Percentiles rank a stretch among this genome's conserved stretches.
Evolutionary conservation across 2,113 vertebrate species (phyloP).

Genomic region (Oxyura jamaicensis): DNA sequence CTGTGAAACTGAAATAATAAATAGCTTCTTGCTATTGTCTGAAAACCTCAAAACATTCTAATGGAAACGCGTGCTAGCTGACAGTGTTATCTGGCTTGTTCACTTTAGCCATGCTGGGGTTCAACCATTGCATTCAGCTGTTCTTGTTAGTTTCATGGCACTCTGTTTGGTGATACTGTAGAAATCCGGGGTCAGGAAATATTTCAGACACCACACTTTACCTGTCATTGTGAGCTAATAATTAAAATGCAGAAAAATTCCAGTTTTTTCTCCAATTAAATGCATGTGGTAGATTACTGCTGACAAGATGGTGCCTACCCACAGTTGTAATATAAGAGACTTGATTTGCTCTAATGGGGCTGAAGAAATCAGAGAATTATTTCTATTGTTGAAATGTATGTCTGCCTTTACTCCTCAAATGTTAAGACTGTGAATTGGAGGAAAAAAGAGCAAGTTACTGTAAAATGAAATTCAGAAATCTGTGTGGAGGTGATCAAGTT

Average conservation of each 20-base stretch:
- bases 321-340: background rate
- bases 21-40: background rate
- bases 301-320: background rate
- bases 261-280: background rate
- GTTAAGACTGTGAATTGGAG: background rate
- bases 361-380: background rate
- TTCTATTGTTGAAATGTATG: background rate
- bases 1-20: background rate
- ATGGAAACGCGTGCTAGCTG: background rate
- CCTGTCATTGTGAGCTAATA: background rate
- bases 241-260: background rate
- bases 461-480: background rate
- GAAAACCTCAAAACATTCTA: background rate
- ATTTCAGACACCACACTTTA: background rate
- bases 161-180: background rate
- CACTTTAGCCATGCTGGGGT: background rate
- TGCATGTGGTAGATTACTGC: background rate
- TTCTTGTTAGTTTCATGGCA: background rate
- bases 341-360: background rate
- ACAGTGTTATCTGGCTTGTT: background rate
- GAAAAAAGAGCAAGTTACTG: background rate
- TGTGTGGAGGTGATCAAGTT: background rate
- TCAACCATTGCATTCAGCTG: background rate
- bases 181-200: background rate
- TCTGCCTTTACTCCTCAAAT: background rate